Conservation (phyloP, 2,113 vertebrate genomes). For the Oceanodroma tethys region DNA sequence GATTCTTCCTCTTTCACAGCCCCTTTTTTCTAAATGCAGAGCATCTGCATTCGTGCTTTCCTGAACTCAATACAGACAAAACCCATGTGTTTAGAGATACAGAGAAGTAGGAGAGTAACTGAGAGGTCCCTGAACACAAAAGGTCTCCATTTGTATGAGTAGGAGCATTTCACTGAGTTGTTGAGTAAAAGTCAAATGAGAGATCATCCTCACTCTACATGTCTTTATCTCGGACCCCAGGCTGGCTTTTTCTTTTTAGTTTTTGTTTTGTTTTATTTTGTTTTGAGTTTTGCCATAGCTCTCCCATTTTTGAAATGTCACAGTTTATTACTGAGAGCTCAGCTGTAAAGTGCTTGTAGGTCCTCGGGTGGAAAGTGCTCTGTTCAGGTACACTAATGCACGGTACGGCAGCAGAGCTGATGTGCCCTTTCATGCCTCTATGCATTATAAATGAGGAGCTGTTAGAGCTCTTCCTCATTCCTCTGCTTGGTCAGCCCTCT, state of each 20-base stretch:
- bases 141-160: background rate
- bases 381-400: background rate
- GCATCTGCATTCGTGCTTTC: background rate
- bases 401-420: background rate
- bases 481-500: slow-evolving; percentile 36
- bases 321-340: background rate
- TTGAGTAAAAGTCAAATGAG: background rate
- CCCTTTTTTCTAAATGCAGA: background rate
- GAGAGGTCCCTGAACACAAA: background rate
- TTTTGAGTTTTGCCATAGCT: background rate
- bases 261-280: background rate
- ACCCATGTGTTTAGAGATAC: background rate
- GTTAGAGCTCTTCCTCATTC: slow-evolving; percentile 20
- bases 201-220: background rate
- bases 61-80: background rate
- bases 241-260: background rate
- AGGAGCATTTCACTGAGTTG: background rate
- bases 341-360: background rate
- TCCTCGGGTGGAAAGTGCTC: background rate
- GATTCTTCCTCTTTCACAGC: background rate
- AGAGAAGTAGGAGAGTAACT: background rate
- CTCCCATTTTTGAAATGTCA: background rate
- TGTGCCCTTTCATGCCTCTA: background rate
- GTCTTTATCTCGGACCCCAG: background rate
- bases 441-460: slow-evolving; percentile 45